Conservation (phyloP, 2,888 invertebrate species). For the Aphidoletes aphidimyza region DNA sequence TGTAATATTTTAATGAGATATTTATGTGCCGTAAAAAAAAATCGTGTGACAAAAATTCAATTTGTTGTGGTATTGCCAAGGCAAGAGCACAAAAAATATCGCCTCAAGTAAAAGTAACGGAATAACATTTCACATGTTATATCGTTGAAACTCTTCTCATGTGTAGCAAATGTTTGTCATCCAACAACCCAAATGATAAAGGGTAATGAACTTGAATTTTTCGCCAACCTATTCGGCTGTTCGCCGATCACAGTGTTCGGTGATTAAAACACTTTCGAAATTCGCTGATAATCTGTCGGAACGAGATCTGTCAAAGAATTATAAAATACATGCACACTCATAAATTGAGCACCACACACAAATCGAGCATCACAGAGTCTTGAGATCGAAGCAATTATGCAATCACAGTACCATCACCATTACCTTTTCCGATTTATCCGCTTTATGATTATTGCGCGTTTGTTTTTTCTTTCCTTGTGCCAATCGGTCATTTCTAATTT, state of each 20-base stretch:
- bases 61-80: neutral
- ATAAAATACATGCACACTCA: neutral
- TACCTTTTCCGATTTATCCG: neutral
- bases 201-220: conserved; percentile 47
- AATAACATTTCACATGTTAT: neutral
- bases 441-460: neutral
- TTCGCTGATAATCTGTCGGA: neutral
- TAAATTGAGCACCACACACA: too few relatives aligned
- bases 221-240: neutral
- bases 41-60: too few relatives aligned
- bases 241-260: neutral
- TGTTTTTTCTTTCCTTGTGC: neutral
- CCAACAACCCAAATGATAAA: neutral
- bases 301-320: neutral
- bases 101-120: conserved; percentile 14
- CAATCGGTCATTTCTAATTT: neutral
- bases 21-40: too few relatives aligned
- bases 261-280: conserved; percentile 28
- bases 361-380: too few relatives aligned
- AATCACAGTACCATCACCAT: conserved; percentile 41
- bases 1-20: too few relatives aligned
- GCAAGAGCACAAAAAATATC: neutral
- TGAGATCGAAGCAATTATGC: neutral
- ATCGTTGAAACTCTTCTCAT: neutral
- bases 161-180: too few relatives aligned